Conservation (phyloP, 1,140 invertebrate genomes). For the Lasioglossum albipes region DNA sequence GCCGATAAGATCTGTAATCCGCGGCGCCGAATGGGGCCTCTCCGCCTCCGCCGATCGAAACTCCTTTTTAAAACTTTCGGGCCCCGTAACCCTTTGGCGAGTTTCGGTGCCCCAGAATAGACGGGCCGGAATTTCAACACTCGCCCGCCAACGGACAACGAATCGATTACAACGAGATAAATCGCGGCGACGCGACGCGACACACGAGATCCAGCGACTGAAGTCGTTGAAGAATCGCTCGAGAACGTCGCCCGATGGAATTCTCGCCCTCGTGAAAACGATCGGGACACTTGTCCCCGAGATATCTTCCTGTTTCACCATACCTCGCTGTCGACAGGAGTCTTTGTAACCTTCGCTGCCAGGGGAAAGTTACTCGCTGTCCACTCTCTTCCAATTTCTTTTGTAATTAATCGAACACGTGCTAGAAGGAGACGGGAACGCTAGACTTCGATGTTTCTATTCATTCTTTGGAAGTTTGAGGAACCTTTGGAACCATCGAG, state of each 20-base stretch:
- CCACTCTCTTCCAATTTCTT: no score
- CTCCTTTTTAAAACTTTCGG: slow-evolving; percentile 25
- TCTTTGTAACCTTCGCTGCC: no score
- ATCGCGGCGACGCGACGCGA: slow-evolving; percentile 40
- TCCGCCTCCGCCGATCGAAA: background rate
- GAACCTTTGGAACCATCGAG: no score
- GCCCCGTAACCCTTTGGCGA: slow-evolving; percentile 17
- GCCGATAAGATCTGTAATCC: slow-evolving; percentile 59
- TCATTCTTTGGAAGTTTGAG: no score
- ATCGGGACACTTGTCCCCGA: background rate
- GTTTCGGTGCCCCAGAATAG: slow-evolving; percentile 18
- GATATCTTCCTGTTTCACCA: no score
- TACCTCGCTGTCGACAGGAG: no score
- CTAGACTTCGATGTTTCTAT: no score
- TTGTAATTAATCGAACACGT: no score
- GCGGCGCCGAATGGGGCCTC: slow-evolving; percentile 25
- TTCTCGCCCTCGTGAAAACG: background rate
- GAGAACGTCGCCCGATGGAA: background rate
- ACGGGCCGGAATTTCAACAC: slow-evolving; percentile 35
- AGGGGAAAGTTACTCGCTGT: no score
- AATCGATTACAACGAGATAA: slow-evolving; percentile 51
- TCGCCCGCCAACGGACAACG: slow-evolving; percentile 29
- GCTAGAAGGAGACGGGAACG: no score
- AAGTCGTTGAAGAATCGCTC: slow-evolving; percentile 3
- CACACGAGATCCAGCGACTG: slow-evolving; percentile 18